These are phyloP conservation scores for Lithobates pipiens DNA, from an alignment of 2,797 vertebrate genomes.

Conservation along the genomic window DNA sequence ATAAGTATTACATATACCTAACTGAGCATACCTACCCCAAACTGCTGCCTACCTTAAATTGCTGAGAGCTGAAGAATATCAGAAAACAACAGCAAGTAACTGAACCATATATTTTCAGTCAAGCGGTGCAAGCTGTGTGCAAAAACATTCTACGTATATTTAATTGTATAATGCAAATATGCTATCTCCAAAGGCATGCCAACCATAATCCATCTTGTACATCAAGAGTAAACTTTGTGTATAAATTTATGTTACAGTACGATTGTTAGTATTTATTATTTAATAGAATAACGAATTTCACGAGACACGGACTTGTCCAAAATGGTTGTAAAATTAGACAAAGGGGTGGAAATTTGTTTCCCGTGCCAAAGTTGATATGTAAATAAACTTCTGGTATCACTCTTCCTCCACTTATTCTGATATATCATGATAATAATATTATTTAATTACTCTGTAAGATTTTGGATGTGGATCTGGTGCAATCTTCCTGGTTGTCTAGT, in stretches of 20 bases:
- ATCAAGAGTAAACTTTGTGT: background rate
- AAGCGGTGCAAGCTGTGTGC: background rate
- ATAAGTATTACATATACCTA: background rate
- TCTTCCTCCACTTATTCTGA: background rate
- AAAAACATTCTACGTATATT: background rate
- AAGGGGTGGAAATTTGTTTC: background rate
- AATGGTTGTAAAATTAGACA: background rate
- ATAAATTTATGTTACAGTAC: background rate
- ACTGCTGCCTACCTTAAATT: background rate
- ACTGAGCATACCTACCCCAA: background rate
- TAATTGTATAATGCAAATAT: background rate
- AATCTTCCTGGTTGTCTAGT: background rate
- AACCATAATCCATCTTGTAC: background rate
- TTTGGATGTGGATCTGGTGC: background rate
- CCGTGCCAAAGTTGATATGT: slow-evolving; percentile 35
- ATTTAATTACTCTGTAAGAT: background rate
- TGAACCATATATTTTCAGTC: no score
- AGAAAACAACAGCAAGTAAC: background rate
- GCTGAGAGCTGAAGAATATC: background rate
- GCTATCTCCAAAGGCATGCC: background rate
- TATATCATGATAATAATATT: background rate
- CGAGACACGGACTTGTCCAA: background rate
- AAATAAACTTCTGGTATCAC: background rate
- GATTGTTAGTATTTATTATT: background rate
- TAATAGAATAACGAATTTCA: background rate